phyloP scores from a whole-genome alignment of 1,140 invertebrate species.

The Vanessa tameamea region DNA sequence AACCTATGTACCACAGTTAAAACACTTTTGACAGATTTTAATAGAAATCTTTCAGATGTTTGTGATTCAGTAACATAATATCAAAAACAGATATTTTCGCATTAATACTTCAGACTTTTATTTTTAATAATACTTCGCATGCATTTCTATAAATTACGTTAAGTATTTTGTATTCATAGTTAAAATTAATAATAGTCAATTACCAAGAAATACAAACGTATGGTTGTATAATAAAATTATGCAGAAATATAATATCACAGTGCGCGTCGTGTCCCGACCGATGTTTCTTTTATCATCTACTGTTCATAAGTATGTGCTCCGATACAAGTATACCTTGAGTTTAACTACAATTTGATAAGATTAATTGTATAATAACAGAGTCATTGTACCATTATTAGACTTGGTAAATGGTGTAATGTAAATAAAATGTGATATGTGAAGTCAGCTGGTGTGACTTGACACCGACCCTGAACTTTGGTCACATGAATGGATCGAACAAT shows the following conservation, averaged over 20 bases:
- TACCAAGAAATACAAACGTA: no score
- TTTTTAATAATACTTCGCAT: no score
- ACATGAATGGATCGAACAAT: slow-evolving; percentile 57
- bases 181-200: no score
- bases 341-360: slow-evolving; percentile 26
- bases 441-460: slow-evolving; percentile 57
- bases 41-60: no score
- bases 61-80: no score
- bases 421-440: slow-evolving; percentile 40
- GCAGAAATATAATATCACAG: neutral
- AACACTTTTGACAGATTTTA: no score
- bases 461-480: slow-evolving; percentile 55
- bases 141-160: no score
- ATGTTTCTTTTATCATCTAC: slow-evolving; percentile 1
- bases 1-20: no score
- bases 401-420: slow-evolving; percentile 31
- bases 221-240: no score
- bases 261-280: neutral
- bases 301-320: neutral
- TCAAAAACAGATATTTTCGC: no score
- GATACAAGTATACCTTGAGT: slow-evolving; percentile 11
- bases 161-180: no score
- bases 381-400: slow-evolving; percentile 27
- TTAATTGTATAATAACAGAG: slow-evolving; percentile 27
- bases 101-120: no score